A percentile compares a stretch with the other conserved stretches of the same genome.
phyloP scores from a whole-genome alignment of 2,113 vertebrate species.

The Tyto alba region DNA sequence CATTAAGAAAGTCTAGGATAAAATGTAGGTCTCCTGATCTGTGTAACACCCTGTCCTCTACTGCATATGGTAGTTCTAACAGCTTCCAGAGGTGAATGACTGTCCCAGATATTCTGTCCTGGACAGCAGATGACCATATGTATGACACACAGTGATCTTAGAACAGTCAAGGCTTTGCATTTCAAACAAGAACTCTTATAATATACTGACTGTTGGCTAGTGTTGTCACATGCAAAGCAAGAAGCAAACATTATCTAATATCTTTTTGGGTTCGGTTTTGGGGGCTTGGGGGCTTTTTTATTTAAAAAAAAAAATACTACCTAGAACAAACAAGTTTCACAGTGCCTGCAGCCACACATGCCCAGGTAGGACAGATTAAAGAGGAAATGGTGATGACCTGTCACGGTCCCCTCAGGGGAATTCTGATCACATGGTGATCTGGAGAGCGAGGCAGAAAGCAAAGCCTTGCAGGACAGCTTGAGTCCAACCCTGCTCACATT shows the following conservation, averaged over 20 bases:
- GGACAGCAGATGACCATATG: neutral
- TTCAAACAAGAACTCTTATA: neutral
- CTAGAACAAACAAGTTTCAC: neutral
- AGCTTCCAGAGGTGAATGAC: neutral
- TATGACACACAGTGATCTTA: neutral
- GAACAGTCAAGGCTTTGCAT: neutral
- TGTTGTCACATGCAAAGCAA: neutral
- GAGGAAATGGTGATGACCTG: neutral
- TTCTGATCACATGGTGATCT: neutral
- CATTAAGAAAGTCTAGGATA: neutral
- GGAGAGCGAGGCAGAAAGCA: neutral
- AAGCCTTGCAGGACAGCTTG: neutral
- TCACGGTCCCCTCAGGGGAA: neutral
- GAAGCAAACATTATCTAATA: neutral
- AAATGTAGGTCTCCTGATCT: neutral
- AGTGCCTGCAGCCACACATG: neutral
- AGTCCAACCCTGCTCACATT: neutral
- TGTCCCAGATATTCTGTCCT: neutral
- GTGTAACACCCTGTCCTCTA: neutral
- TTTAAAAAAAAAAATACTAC: neutral
- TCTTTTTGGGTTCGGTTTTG: neutral
- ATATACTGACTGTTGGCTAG: neutral
- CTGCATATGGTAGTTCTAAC: neutral
- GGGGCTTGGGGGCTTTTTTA: fast-evolving
- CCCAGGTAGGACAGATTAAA: neutral